Conservation (phyloP, 2,797 vertebrate species). For the Cryptoprocta ferox region DNA sequence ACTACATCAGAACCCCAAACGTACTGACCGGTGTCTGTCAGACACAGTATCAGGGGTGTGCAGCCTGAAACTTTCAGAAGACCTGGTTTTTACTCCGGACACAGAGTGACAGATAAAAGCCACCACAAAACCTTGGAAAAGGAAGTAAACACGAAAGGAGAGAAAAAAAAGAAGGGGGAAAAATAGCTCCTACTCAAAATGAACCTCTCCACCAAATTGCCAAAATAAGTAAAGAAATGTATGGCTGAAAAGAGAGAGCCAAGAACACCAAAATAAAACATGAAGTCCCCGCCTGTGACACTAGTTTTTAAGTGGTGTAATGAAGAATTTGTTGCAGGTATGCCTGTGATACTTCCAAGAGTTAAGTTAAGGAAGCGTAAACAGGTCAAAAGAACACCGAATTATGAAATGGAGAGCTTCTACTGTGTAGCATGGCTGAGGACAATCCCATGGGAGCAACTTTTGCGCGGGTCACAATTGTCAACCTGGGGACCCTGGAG, state of each 20-base stretch:
- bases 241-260: neutral
- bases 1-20: neutral
- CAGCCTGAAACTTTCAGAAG: neutral
- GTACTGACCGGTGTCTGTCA: fast-evolving
- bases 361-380: neutral
- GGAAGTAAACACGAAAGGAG: neutral
- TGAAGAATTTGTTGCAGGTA: neutral
- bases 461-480: neutral
- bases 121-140: neutral
- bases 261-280: neutral
- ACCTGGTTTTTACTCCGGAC: neutral
- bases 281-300: neutral
- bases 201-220: neutral
- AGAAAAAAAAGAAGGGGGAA: neutral
- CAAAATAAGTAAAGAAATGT: neutral
- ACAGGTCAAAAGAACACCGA: neutral
- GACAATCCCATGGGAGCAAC: neutral
- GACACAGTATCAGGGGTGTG: fast-evolving
- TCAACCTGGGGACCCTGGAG: neutral
- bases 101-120: neutral
- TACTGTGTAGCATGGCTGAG: neutral
- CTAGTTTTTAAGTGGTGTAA: neutral
- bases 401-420: neutral
- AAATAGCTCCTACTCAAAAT: neutral
- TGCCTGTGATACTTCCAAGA: neutral